Base-by-base conservation (phyloP, 2,888 invertebrate genomes). In the Omphaloscelis lunosa region DNA sequence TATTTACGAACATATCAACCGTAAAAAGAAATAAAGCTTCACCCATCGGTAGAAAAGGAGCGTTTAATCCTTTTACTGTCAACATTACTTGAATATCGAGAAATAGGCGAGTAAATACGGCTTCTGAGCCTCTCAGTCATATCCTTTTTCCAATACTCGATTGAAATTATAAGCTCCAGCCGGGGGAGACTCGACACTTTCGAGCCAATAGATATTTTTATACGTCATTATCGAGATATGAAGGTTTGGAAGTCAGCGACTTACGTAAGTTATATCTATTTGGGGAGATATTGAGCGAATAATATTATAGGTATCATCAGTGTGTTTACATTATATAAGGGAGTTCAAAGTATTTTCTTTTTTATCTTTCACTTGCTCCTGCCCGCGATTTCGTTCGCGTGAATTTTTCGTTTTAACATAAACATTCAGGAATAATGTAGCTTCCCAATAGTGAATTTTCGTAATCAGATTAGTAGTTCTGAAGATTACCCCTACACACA, bases 141-240 rank as follows among this genome's bases (percentile, higher is more conserved):
- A 81, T 85, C 82, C 61, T 69, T 84, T 84, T 77, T 72, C 71
- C 84, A 72, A 86, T 76, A 74, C 62, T 74, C 73, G 82, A 76
- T 84, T 84, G 84, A 84, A 86, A 86, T 86, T 86, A 84, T 84
- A 83, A 83, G 83, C 85, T 69, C 34, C 68, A 71, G 74, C 62
- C 62, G 73, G 68, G 65, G n/a, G n/a, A 66, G 82, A 85, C 61
- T 72, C 82, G 83, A 82, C 86, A 85, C 82, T 81, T 67, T 68
- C 69, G 34, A 59, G 72, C 69, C 76, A 84, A 80, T 77, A 81
- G 34, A 74, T 87, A 74, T 86, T 81, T 80, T 77, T 82, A 77
- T 85, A 82, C 61, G 68, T 67, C 51, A 68, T 80, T 81, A 68
- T 84, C 77, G 59, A 69, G 80, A 79, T 80, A 83, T 67, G 65